Conservation (phyloP, 2,888 invertebrate species). For the Myathropa florea region DNA sequence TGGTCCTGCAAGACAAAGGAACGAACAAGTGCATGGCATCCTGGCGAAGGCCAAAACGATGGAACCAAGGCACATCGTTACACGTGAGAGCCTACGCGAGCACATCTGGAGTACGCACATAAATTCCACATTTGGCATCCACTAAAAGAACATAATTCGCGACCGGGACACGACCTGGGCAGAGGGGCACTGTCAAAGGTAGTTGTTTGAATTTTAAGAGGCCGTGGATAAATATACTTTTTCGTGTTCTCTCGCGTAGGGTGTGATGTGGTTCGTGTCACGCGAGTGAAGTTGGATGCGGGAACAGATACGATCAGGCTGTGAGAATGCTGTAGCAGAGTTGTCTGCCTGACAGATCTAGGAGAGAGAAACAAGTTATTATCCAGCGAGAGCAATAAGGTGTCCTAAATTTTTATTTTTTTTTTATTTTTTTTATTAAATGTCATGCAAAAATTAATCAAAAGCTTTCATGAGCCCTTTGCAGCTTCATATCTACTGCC, state of each 20-base stretch:
- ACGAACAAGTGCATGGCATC: neutral
- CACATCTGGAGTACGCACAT: slow-evolving; percentile 59
- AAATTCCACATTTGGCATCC: slow-evolving; percentile 51
- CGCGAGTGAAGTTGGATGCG: neutral
- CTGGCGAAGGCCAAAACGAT: neutral
- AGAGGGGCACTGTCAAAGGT: neutral
- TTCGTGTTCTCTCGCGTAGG: neutral
- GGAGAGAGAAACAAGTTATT: too few relatives aligned
- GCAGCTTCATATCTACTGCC: too few relatives aligned
- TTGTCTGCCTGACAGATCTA: too few relatives aligned
- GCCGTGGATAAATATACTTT: neutral
- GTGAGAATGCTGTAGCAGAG: too few relatives aligned
- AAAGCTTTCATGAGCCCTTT: too few relatives aligned
- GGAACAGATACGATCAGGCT: neutral
- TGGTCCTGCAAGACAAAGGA: neutral
- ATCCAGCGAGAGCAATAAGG: too few relatives aligned
- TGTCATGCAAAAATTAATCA: too few relatives aligned
- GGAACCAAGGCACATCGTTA: neutral
- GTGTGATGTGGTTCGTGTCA: neutral
- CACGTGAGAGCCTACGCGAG: slow-evolving; percentile 56
- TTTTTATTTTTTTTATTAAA: too few relatives aligned
- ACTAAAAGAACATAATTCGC: slow-evolving; percentile 32
- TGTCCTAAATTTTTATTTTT: too few relatives aligned
- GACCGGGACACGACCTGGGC: neutral
- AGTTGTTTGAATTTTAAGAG: neutral